Percentiles rank a stretch among this genome's conserved stretches.
These are phyloP conservation scores for Hoplodrina blanda DNA, from an alignment of 2,888 invertebrate genomes.

Conservation along the genomic window DNA sequence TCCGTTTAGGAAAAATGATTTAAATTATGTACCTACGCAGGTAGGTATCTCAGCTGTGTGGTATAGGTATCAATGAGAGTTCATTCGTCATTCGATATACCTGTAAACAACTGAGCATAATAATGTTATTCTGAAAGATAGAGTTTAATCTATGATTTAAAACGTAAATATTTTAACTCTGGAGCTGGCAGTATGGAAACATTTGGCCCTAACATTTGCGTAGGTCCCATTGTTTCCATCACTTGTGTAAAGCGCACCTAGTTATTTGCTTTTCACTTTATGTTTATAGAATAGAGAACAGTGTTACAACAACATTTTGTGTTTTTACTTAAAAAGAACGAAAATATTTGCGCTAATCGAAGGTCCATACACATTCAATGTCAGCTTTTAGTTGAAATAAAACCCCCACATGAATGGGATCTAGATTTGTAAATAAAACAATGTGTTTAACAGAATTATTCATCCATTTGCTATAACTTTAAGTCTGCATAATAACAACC, in stretches of 20 bases:
- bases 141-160: slow-evolving; percentile 12
- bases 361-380: slow-evolving; percentile 48
- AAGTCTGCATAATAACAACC: slow-evolving; percentile 28
- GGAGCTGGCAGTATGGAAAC: slow-evolving; percentile 69
- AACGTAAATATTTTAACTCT: slow-evolving; percentile 45
- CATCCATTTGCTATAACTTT: slow-evolving; percentile 34
- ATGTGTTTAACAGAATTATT: slow-evolving; percentile 31
- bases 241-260: slow-evolving; percentile 71
- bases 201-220: slow-evolving; percentile 65
- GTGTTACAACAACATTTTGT: slow-evolving; percentile 38
- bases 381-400: slow-evolving; percentile 47
- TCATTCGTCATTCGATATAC: slow-evolving; percentile 19
- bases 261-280: slow-evolving; percentile 52
- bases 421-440: slow-evolving; percentile 5
- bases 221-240: slow-evolving; percentile 68
- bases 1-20: slow-evolving; percentile 25
- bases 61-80: slow-evolving; percentile 22
- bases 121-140: slow-evolving; percentile 1
- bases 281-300: slow-evolving; percentile 57
- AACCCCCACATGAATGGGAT: slow-evolving; percentile 4
- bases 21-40: neutral
- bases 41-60: neutral
- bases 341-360: slow-evolving; percentile 34
- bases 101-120: slow-evolving; percentile 6
- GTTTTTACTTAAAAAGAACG: slow-evolving; percentile 28